Conservation (phyloP, 2,888 invertebrate species). For the Eristalis intricaria region DNA sequence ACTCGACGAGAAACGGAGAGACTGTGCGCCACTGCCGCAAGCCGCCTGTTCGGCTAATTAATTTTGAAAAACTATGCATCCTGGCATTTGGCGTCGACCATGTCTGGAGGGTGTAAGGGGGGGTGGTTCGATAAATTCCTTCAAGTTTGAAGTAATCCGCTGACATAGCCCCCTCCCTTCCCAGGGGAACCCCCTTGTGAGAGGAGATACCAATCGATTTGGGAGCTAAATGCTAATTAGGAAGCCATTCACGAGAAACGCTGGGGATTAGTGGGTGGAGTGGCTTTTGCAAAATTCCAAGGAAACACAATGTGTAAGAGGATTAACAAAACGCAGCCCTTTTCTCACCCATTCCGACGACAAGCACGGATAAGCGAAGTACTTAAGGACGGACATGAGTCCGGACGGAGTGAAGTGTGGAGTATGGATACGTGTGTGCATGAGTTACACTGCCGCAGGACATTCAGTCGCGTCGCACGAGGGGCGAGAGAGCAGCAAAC, state of each 20-base stretch:
- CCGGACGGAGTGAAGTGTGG: not conserved
- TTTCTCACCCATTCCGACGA: not conserved
- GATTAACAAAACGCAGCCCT: not conserved
- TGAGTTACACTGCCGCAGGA: not conserved
- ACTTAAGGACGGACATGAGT: not conserved
- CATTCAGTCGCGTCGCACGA: not conserved
- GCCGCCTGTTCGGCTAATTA: not conserved
- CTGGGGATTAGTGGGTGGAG: slow-evolving; percentile 11
- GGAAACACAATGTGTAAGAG: not conserved
- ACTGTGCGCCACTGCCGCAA: not conserved
- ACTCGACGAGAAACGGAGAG: not conserved
- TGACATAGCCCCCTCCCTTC: not conserved
- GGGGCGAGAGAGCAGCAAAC: not conserved
- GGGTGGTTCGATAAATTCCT: not conserved
- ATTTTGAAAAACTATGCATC: not conserved
- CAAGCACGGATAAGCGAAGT: not conserved
- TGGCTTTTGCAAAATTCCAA: not conserved
- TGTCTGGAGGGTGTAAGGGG: too few relatives aligned
- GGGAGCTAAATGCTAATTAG: slow-evolving; percentile 31
- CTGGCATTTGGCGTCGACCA: not conserved
- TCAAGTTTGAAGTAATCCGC: not conserved
- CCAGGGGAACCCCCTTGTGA: not conserved
- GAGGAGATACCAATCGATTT: slow-evolving; percentile 3
- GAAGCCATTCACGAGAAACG: slow-evolving; percentile 29
- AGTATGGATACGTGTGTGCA: not conserved